These are phyloP conservation scores for Oegoconia quadripuncta DNA, from an alignment of 2,888 invertebrate genomes.

Conservation along the genomic window DNA sequence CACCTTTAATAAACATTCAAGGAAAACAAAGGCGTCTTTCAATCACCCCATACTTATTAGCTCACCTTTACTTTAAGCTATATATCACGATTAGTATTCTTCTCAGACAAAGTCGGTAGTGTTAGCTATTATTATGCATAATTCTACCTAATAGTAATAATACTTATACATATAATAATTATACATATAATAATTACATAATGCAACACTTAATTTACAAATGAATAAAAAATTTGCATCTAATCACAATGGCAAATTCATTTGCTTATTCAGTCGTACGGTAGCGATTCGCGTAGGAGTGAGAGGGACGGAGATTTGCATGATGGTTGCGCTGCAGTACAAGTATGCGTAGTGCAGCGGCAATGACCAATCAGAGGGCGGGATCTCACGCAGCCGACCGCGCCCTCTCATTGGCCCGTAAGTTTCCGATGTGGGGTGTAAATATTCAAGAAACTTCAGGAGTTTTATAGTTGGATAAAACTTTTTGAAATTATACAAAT, in stretches of 20 bases:
- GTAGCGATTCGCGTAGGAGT: slow-evolving; percentile 26
- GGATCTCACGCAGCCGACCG: slow-evolving; percentile 63
- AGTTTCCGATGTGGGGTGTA: slow-evolving; percentile 59
- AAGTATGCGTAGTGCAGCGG: slow-evolving; percentile 72
- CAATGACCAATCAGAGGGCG: too few relatives aligned
- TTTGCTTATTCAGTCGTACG: slow-evolving; percentile 42
- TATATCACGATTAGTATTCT: slow-evolving; percentile 40
- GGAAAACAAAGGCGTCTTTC: too few relatives aligned
- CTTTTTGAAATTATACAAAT: slow-evolving; percentile 54
- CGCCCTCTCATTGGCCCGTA: slow-evolving; percentile 55
- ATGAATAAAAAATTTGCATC: slow-evolving; percentile 74
- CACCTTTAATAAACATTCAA: too few relatives aligned
- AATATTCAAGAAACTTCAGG: slow-evolving; percentile 54
- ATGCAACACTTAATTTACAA: slow-evolving; percentile 70
- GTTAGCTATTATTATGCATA: slow-evolving; percentile 38
- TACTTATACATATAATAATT: too few relatives aligned
- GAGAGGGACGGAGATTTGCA: slow-evolving; percentile 47
- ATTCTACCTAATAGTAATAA: too few relatives aligned
- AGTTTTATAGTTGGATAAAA: slow-evolving; percentile 62
- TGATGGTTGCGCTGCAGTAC: slow-evolving; percentile 46
- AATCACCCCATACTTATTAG: too few relatives aligned
- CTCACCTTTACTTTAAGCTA: too few relatives aligned
- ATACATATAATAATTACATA: slow-evolving; percentile 73
- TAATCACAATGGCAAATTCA: slow-evolving; percentile 53
- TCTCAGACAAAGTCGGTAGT: slow-evolving; percentile 1